Conservation (phyloP, 2,888 invertebrate genomes). For the Drosophila nigritarsus region DNA sequence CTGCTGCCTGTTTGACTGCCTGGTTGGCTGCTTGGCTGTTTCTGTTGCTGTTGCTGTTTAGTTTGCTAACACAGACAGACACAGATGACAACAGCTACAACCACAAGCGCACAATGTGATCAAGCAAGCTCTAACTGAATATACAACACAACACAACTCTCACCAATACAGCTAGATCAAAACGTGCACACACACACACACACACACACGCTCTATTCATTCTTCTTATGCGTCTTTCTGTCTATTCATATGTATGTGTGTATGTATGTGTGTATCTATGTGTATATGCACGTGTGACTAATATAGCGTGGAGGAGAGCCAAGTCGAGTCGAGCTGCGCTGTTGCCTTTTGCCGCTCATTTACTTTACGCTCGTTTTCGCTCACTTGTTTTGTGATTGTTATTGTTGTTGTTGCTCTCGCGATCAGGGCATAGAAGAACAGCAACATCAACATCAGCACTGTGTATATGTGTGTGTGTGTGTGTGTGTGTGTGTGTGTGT, state of each 20-base stretch:
- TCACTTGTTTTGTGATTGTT: slow-evolving; percentile 48
- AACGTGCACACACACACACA: slow-evolving; percentile 17
- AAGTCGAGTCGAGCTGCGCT: slow-evolving; percentile 14
- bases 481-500: slow-evolving; percentile 13
- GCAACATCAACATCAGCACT: slow-evolving; percentile 31
- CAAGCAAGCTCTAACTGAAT: slow-evolving; percentile 35
- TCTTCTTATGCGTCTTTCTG: slow-evolving; percentile 39
- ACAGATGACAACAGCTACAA: slow-evolving; percentile 39
- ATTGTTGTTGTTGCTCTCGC: slow-evolving; percentile 33
- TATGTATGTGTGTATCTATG: slow-evolving; percentile 11
- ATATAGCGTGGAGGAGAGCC: slow-evolving; percentile 43
- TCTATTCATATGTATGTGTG: neutral
- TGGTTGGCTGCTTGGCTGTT: slow-evolving; percentile 26
- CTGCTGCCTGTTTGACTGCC: slow-evolving; percentile 26
- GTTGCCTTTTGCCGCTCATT: slow-evolving; percentile 57
- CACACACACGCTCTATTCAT: slow-evolving; percentile 48
- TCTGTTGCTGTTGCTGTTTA: slow-evolving; percentile 40
- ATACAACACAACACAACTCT: slow-evolving; percentile 40
- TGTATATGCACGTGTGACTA: slow-evolving; percentile 49
- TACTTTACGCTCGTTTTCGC: slow-evolving; percentile 66
- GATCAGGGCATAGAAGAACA: slow-evolving; percentile 49
- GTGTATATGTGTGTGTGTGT: slow-evolving; percentile 7
- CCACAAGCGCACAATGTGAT: slow-evolving; percentile 42
- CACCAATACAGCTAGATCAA: slow-evolving; percentile 30
- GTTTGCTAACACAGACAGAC: slow-evolving; percentile 56